phyloP scores from a whole-genome alignment of 2,888 invertebrate genomes.

The Lycophotia porphyrea region DNA sequence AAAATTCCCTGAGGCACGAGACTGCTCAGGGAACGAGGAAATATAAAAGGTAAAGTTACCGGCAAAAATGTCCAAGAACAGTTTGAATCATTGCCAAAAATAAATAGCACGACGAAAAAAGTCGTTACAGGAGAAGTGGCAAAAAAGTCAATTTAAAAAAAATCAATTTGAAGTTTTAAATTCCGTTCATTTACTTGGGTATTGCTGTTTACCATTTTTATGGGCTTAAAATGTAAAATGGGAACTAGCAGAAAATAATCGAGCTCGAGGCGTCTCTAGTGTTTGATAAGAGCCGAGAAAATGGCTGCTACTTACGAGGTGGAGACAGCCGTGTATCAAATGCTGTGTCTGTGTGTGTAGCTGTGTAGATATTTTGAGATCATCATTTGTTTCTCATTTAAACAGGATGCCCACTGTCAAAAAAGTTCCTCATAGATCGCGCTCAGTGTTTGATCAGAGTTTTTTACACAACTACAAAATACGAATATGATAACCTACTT shows the following conservation, averaged over 20 bases:
- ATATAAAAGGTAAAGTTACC: slow-evolving; percentile 19
- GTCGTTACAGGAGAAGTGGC: slow-evolving; percentile 9
- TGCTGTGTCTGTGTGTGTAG: neutral
- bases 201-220: slow-evolving; percentile 52
- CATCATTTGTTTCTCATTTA: neutral
- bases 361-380: neutral
- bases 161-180: slow-evolving; percentile 53
- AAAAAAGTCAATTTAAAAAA: slow-evolving; percentile 48
- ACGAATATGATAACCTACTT: neutral
- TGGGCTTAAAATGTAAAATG: slow-evolving; percentile 49
- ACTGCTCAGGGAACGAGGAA: neutral
- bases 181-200: slow-evolving; percentile 39
- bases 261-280: neutral
- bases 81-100: slow-evolving; percentile 38
- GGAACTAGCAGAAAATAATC: slow-evolving; percentile 27
- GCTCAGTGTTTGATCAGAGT: neutral
- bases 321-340: neutral
- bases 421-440: neutral
- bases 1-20: slow-evolving; percentile 6
- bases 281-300: slow-evolving; percentile 11
- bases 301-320: slow-evolving; percentile 3
- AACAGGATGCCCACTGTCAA: no score
- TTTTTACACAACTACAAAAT: neutral
- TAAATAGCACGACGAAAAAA: slow-evolving; percentile 17
- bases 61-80: neutral